These are phyloP conservation scores for Seira ritae DNA, from an alignment of 2,888 invertebrate genomes.

Conservation along the genomic window DNA sequence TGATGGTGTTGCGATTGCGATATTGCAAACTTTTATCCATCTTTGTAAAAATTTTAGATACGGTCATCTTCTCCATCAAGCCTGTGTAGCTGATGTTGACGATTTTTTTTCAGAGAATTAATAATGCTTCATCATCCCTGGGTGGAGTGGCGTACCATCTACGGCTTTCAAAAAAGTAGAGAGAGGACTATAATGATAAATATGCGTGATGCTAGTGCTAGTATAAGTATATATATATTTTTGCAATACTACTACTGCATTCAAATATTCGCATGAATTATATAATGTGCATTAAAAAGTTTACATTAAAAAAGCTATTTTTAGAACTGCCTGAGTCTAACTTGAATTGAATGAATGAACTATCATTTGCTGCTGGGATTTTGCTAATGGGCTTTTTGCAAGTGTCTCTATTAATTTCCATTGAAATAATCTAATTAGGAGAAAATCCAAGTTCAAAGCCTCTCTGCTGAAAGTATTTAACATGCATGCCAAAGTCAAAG, in stretches of 20 bases:
- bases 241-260: not conserved
- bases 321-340: not conserved
- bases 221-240: not conserved
- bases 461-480: not conserved
- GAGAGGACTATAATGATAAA: no score
- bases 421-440: slow-evolving; percentile 6
- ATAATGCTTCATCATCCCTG: slow-evolving; percentile 29
- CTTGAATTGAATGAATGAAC: no score
- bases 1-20: slow-evolving; percentile 29
- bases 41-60: slow-evolving; percentile 6
- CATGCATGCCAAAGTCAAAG: not conserved
- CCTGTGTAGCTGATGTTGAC: not conserved
- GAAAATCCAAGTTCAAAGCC: not conserved
- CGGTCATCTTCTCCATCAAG: slow-evolving; percentile 13
- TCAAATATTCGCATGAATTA: not conserved
- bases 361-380: not conserved
- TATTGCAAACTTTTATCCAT: not conserved
- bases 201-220: no score
- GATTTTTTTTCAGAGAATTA: slow-evolving; percentile 41
- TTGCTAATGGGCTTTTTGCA: not conserved
- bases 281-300: not conserved
- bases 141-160: slow-evolving; percentile 44
- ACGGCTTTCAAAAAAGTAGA: slow-evolving; percentile 6
- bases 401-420: slow-evolving; percentile 6
- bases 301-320: not conserved